Conservation (phyloP, 2,888 invertebrate genomes). For the Dromius quadrimaculatus region DNA sequence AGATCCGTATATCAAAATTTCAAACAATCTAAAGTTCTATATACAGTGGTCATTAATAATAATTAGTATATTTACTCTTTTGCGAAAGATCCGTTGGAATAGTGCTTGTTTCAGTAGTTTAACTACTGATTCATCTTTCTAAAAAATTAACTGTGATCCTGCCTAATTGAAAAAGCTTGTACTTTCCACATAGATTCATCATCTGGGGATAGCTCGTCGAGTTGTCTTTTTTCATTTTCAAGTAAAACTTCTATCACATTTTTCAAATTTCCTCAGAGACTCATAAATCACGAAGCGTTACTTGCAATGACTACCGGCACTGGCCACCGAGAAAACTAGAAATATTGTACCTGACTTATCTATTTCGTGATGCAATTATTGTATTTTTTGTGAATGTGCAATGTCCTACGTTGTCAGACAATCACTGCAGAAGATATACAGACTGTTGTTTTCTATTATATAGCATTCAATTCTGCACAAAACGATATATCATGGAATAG, state of each 20-base stretch:
- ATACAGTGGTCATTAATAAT: slow-evolving; percentile 26
- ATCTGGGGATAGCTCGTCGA: slow-evolving; percentile 13
- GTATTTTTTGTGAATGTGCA: slow-evolving; percentile 15
- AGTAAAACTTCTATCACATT: slow-evolving; percentile 46
- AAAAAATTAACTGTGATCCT: slow-evolving; percentile 33
- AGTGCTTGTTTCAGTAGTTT: slow-evolving; percentile 34
- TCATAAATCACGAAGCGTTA: slow-evolving; percentile 39
- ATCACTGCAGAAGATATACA: slow-evolving; percentile 9
- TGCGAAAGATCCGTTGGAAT: slow-evolving; percentile 21
- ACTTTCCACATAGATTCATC: slow-evolving; percentile 40
- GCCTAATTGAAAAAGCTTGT: slow-evolving; percentile 43
- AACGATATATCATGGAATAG: neutral
- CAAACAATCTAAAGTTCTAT: slow-evolving; percentile 3
- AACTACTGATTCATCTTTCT: slow-evolving; percentile 6
- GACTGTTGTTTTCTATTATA: slow-evolving; percentile 15
- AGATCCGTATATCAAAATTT: slow-evolving; percentile 27
- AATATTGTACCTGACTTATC: slow-evolving; percentile 29
- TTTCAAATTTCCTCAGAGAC: slow-evolving; percentile 45
- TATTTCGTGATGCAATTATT: slow-evolving; percentile 32
- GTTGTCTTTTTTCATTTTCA: slow-evolving; percentile 32
- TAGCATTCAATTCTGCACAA: slow-evolving; percentile 14
- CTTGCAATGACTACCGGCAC: neutral
- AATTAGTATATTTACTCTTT: slow-evolving; percentile 27
- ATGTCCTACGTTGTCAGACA: neutral
- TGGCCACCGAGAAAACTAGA: neutral